Percentiles rank a stretch among this genome's conserved stretches.
phyloP scores from a whole-genome alignment of 2,113 vertebrate genomes.

The Loxodonta africana region DNA sequence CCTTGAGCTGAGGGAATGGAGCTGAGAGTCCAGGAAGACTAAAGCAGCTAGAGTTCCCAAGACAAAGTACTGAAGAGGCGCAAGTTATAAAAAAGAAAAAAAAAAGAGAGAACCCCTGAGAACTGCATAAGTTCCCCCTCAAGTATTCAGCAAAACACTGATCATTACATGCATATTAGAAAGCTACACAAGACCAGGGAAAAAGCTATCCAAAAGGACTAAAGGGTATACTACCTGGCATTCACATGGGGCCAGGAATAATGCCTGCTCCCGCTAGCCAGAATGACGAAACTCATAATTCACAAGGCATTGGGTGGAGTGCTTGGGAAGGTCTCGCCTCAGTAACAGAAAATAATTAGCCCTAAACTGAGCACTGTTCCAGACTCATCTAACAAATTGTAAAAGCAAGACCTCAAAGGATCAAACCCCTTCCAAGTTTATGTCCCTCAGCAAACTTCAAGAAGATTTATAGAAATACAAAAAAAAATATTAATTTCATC shows the following conservation, averaged over 20 bases:
- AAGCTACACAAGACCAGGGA: constrained; percentile 17
- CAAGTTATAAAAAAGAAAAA: not conserved
- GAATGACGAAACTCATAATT: constrained; percentile 23
- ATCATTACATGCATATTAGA: not conserved
- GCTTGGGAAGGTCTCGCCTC: constrained; percentile 47
- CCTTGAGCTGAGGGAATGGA: not conserved
- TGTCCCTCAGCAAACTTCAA: constrained; percentile 35
- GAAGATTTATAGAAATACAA: constrained; percentile 32
- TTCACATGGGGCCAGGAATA: not conserved
- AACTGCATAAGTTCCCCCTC: not conserved
- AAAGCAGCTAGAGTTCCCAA: not conserved
- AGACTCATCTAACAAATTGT: constrained; percentile 47
- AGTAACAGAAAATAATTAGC: not conserved
- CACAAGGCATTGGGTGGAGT: not conserved
- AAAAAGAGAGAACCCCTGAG: not conserved
- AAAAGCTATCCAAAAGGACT: not conserved
- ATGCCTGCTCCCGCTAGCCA: not conserved
- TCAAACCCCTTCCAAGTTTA: constrained; percentile 11
- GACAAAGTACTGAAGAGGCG: not conserved
- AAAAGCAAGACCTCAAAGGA: constrained; percentile 45
- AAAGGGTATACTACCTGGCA: not conserved
- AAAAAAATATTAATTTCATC: constrained; percentile 6
- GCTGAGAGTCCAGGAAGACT: not conserved
- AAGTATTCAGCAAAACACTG: not conserved
- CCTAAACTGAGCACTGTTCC: constrained; percentile 39